Percentiles rank a stretch among this genome's conserved stretches.
Conservation (phyloP, 64 coral and sea anemone genomes). For the Pocillopora damicornis region DNA sequence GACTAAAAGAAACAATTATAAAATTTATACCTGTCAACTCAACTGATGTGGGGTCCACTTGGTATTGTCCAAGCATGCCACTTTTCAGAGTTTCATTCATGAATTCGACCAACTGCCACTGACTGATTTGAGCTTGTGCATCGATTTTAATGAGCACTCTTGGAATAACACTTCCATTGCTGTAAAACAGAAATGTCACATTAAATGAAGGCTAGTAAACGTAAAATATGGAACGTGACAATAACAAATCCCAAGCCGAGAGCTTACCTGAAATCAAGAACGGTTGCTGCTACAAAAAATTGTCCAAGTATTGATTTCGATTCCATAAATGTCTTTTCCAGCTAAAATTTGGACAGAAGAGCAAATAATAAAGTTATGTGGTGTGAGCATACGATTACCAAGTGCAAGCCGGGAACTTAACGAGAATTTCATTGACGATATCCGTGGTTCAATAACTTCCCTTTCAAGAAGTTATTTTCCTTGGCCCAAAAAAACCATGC, state of each 20-base stretch:
- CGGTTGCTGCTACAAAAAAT: not conserved
- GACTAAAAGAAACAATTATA: not conserved
- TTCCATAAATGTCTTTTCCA: conserved; percentile 12
- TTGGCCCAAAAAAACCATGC: too few species aligned
- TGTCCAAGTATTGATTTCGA: conserved; percentile 16
- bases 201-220: too few species aligned
- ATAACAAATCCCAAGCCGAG: not conserved
- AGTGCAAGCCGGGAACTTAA: too few species aligned
- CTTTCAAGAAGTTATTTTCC: too few species aligned
- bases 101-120: not conserved
- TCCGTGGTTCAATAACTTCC: too few species aligned
- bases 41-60: not conserved
- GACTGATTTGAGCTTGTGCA: not conserved
- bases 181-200: not conserved
- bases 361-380: not conserved
- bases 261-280: conserved; percentile 18
- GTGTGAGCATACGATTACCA: too few species aligned
- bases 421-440: too few species aligned
- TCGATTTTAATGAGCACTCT: conserved; percentile 3
- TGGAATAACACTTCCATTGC: not conserved
- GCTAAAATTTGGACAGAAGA: not conserved
- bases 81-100: not conserved
- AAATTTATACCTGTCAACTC: not conserved
- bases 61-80: not conserved
- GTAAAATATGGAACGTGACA: too few species aligned